A percentile compares a stretch with the other conserved stretches of the same genome.
Conservation (phyloP, 2,113 vertebrate species). For the Cyanoliseus patagonus region DNA sequence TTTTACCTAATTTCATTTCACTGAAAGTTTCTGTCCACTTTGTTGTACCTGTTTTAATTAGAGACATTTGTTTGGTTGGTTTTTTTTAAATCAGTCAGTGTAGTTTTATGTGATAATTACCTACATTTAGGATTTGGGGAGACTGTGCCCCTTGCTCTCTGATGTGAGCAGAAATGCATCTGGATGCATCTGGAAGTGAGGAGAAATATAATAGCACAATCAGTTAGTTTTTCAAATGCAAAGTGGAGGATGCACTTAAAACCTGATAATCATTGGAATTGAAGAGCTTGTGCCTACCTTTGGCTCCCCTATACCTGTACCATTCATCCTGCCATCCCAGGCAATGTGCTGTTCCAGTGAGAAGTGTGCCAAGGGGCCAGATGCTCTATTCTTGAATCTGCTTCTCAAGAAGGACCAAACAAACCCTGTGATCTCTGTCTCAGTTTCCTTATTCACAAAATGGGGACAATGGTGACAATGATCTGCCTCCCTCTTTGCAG, state of each 20-base stretch:
- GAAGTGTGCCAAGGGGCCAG: neutral
- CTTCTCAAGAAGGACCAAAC: neutral
- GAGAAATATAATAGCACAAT: neutral
- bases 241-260: neutral
- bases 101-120: neutral
- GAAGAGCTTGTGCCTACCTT: constrained; percentile 8
- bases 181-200: neutral
- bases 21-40: neutral
- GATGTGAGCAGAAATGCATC: neutral
- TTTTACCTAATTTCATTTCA: neutral
- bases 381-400: neutral
- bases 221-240: constrained; percentile 26
- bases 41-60: neutral
- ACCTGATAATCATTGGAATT: neutral
- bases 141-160: neutral
- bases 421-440: neutral
- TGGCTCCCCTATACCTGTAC: neutral
- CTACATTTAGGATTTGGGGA: neutral
- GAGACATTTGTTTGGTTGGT: neutral
- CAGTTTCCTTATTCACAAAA: constrained; percentile 35
- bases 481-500: neutral
- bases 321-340: neutral
- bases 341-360: rapidly evolving
- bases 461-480: neutral
- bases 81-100: neutral